Base-by-base conservation (phyloP, 2,888 invertebrate genomes). In the Orthonevra nobilis region DNA sequence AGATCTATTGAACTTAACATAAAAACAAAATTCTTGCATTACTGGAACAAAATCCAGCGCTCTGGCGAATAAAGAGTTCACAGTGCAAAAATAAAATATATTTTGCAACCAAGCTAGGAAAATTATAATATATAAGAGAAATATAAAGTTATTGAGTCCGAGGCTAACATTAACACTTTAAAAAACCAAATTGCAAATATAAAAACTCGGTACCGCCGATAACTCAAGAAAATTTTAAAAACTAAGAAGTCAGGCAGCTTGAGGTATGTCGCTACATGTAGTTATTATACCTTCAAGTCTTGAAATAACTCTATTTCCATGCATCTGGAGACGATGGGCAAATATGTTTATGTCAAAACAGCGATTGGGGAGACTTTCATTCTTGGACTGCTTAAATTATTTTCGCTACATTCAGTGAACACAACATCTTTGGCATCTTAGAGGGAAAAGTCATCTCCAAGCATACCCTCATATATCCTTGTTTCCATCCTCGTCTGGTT, bases 241-340 rank as follows among this genome's bases (percentile, higher is more conserved):
- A 63, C 28, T 30, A 63, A 15, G 63, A 48, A 19, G 40, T n/a
- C n/a, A 36, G 9, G 28, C 20, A 7, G 44, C 20, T 44, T 32
- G 42, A 4, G 7, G 34, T 32, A 10, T 60, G 20, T 12, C 14
- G 32, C 32, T 44, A 58, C 14, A 14, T 36, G 34, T 2, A 2
- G n/a, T n/a, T n/a, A 30, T 1, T 52, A 12, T 36, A n/a, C 15
- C 48, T 48, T 46, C 46, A 46, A 46, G 15, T 28, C 14, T 46
- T 46, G n/a, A n/a, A n/a, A 46, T 46, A 32, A 17, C 14, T 52
- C 20, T 52, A 34, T 20, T 34, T 52, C 15, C 23, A 36, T 36
- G 52, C 52, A 36, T 9, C 3, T 52, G 3, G 12, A 52, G 12
- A 52, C 2, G 2, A 52, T 23, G 52, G 23, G 34, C 15, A 17